A percentile compares a stretch with the other conserved stretches of the same genome.
Evolutionary conservation across 2,113 vertebrate species (phyloP).

Genomic region (Aegithalos caudatus): DNA sequence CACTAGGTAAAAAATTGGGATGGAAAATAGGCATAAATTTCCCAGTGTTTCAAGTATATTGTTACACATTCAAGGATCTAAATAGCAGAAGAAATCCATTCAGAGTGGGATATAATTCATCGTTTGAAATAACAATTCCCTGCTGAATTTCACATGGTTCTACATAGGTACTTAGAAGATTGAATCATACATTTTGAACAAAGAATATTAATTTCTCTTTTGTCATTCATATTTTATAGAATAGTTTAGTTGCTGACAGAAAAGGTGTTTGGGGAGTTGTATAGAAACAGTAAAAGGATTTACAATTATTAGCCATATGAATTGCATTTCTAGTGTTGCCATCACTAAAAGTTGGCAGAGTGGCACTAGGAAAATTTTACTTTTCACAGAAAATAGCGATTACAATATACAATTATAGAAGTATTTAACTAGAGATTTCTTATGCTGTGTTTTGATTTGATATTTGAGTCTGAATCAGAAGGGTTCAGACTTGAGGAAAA

Average conservation of each 20-base stretch:
- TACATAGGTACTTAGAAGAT: conserved; percentile 15
- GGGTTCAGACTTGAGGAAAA: background rate
- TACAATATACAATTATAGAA: background rate
- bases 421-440: background rate
- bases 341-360: background rate
- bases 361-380: background rate
- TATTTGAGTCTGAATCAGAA: background rate
- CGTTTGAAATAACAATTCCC: background rate
- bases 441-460: background rate
- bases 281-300: background rate
- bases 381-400: background rate
- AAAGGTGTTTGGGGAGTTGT: background rate
- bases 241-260: background rate
- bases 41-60: background rate
- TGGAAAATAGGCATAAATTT: background rate
- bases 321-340: background rate
- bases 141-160: background rate
- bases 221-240: conserved; percentile 2
- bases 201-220: background rate
- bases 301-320: background rate
- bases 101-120: background rate
- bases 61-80: background rate
- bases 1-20: background rate
- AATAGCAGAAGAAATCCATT: background rate
- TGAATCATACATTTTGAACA: conserved; percentile 33